Evolutionary conservation across 2,797 vertebrate species (phyloP).

Genomic region (Garrulus glandarius): DNA sequence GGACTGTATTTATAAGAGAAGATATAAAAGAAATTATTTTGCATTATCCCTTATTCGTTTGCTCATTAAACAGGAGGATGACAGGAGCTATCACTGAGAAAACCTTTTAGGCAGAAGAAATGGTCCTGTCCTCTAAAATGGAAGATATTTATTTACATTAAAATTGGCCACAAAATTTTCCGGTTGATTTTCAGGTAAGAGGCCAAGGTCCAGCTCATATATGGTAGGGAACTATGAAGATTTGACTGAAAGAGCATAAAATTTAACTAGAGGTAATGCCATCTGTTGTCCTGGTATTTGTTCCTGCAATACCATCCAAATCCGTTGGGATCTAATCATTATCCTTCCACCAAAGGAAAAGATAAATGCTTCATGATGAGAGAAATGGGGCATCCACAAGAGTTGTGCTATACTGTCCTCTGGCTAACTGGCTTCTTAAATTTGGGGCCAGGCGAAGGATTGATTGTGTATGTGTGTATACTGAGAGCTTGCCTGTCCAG

Average conservation of each 20-base stretch:
- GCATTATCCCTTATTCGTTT: not conserved
- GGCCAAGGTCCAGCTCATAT: not conserved
- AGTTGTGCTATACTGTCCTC: accelerated
- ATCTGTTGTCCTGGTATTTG: not conserved
- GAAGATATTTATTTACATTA: not conserved
- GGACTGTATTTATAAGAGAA: not conserved
- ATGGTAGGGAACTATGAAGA: not conserved
- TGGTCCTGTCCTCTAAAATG: not conserved
- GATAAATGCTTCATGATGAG: not conserved
- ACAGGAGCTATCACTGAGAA: not conserved
- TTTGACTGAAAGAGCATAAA: not conserved
- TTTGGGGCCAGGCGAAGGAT: not conserved
- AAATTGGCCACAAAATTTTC: not conserved
- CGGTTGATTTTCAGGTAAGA: not conserved
- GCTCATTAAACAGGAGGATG: not conserved
- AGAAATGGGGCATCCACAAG: not conserved
- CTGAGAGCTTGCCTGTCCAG: not conserved
- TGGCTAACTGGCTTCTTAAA: not conserved
- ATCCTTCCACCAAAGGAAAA: not conserved
- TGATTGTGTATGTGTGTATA: not conserved
- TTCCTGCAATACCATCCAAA: not conserved
- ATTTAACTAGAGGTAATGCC: not conserved
- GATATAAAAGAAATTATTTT: not conserved
- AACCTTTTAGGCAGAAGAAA: not conserved
- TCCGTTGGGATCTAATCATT: not conserved